Conservation (phyloP, 2,797 vertebrate species). For the Pangasius macronema region DNA sequence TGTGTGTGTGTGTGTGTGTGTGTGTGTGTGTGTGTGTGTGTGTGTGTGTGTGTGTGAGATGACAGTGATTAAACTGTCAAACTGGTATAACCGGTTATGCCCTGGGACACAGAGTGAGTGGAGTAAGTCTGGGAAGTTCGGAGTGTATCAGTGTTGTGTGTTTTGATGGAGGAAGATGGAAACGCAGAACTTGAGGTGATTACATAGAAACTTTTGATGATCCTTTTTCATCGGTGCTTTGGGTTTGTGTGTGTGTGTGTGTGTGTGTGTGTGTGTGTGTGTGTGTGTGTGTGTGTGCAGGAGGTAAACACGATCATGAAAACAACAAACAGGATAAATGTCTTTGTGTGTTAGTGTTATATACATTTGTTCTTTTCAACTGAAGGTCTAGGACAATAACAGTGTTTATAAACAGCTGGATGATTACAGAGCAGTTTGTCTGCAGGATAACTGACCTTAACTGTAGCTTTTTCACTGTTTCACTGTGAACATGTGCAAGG, state of each 20-base stretch:
- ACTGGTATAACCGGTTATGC: neutral
- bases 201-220: neutral
- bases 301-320: neutral
- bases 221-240: neutral
- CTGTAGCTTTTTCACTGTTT: neutral
- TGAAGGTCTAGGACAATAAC: neutral
- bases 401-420: neutral
- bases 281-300: constrained; percentile 29
- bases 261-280: constrained; percentile 34
- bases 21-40: neutral
- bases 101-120: neutral
- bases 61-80: constrained; percentile 4
- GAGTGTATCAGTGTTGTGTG: neutral
- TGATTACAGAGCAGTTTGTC: constrained; percentile 1
- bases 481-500: neutral
- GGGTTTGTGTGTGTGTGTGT: constrained; percentile 22
- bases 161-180: constrained; percentile 36
- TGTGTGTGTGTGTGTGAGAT: neutral
- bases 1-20: neutral
- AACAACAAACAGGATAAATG: neutral
- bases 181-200: constrained; percentile 45
- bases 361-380: neutral
- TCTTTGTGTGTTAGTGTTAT: neutral
- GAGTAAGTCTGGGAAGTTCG: neutral
- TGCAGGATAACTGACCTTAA: neutral